Conservation (phyloP, 2,888 invertebrate species). For the Rhabditoides inermis region DNA sequence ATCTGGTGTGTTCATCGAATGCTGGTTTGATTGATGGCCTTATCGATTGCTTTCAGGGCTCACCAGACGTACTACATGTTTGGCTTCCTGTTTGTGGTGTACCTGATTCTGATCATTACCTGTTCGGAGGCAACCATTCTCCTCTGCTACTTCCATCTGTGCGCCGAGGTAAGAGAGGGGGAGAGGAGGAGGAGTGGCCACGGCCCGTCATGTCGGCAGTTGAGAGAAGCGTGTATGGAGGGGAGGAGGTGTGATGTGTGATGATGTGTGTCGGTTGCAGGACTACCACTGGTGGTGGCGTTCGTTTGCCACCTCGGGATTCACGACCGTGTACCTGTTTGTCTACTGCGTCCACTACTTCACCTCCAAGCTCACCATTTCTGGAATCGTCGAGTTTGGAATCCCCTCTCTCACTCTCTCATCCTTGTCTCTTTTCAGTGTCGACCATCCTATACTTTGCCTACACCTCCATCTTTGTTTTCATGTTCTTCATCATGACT, state of each 20-base stretch:
- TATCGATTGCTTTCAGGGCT: conserved; percentile 58
- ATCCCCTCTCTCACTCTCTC: too few species aligned
- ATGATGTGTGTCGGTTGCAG: too few species aligned
- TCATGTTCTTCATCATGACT: conserved; percentile 90
- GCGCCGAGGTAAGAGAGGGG: conserved; percentile 83
- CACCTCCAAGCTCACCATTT: conserved; percentile 85
- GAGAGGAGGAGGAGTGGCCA: too few species aligned
- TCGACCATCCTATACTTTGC: conserved; percentile 96
- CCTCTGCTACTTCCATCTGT: conserved; percentile 95
- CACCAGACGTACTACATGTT: conserved; percentile 98
- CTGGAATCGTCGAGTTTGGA: too few species aligned
- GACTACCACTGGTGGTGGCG: conserved; percentile 99
- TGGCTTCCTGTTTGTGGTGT: conserved; percentile 95
- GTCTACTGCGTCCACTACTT: conserved; percentile 97
- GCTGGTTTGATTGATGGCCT: too few species aligned
- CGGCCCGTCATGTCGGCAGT: too few species aligned
- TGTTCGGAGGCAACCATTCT: conserved; percentile 98
- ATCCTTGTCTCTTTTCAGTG: too few species aligned
- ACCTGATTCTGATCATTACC: conserved; percentile 89
- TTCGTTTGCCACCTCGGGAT: conserved; percentile 90
- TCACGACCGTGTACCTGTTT: conserved; percentile 89
- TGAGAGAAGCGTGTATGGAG: too few species aligned
- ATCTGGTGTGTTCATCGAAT: conserved; percentile 79
- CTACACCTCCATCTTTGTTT: conserved; percentile 94
- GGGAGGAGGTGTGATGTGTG: too few species aligned